Evolutionary conservation across 2,113 vertebrate genomes (phyloP), one percentile per base, ranked within the genome.

Genomic region (Circaetus gallicus): DNA sequence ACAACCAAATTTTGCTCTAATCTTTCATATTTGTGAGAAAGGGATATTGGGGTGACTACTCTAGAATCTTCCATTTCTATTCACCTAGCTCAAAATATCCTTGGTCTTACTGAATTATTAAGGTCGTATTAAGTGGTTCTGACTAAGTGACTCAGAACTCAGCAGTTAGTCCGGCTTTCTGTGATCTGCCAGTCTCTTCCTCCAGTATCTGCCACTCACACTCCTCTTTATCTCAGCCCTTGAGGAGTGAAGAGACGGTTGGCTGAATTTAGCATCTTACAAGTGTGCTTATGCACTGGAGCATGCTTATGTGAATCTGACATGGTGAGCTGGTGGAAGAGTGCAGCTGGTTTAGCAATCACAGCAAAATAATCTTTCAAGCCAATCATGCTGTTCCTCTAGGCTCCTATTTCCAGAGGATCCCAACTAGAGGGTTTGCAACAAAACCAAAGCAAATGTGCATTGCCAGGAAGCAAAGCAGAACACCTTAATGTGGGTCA

Each of bases 301-400:
- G 79, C 88, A 56, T 90, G 66, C 43, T 69, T 90, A 69, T 56
- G 31, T 86, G 84, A 80, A 73, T 91, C 74, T 95, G 95, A 96
- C 85, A 82, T 42, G 14, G 90, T 47, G 74, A 94, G 92, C 79
- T 86, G 63, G 92, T 89, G 59, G 92, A 92, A 93, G 50, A 90
- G 59, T 74, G 82, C 85, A 90, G 82, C 67, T 81, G 45, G 40
- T 92, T 95, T 90, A 96, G 50, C 90, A 86, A 79, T 86, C 47
- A 91, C 62, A 96, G 82, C 78, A 93, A 93, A 96, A 95, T 91
- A 91, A 88, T 73, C 50, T 90, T 88, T 92, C 49, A 93, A 95
- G 95, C 76, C 79, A 92, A 76, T 66, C 82, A 92, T 28, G 22
- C 42, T 90, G 36, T 77, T 80, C 50, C 84, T 90, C 53, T 55